Conservation (phyloP, 1,140 invertebrate genomes). For the Plodia interpunctella region DNA sequence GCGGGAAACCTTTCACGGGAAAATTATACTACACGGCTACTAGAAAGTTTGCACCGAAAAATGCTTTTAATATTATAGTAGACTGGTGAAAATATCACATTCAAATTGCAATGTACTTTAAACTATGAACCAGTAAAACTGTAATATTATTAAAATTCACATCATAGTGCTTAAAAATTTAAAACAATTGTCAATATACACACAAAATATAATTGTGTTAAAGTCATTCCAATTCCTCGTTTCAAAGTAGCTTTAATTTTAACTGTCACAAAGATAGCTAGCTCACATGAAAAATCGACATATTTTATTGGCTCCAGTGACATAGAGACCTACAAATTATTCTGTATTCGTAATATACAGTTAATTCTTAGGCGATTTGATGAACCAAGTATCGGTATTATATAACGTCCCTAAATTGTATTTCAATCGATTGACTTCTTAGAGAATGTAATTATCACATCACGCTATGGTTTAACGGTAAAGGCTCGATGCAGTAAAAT, state of each 20-base stretch:
- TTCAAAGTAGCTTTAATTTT: too few species aligned
- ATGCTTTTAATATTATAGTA: too few species aligned
- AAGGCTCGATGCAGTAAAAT: neutral
- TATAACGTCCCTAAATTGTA: neutral
- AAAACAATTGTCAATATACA: too few species aligned
- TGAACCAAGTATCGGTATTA: neutral
- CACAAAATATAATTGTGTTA: too few species aligned
- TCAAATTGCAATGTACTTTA: too few species aligned
- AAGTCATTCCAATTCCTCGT: too few species aligned
- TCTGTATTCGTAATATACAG: neutral
- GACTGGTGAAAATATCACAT: neutral
- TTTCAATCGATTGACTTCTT: neutral
- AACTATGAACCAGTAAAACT: too few species aligned
- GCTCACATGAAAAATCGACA: neutral
- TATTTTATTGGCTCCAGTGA: neutral
- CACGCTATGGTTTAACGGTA: slow-evolving; percentile 4
- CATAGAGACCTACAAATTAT: slow-evolving; percentile 3
- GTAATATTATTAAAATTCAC: too few species aligned
- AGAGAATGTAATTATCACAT: slow-evolving; percentile 2
- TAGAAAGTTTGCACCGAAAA: slow-evolving; percentile 5
- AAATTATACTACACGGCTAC: neutral
- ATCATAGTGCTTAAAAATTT: too few species aligned
- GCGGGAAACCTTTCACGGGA: neutral
- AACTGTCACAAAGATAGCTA: too few species aligned
- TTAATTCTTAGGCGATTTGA: neutral